Conservation (phyloP, 2,888 invertebrate genomes). For the Pyralis farinalis region DNA sequence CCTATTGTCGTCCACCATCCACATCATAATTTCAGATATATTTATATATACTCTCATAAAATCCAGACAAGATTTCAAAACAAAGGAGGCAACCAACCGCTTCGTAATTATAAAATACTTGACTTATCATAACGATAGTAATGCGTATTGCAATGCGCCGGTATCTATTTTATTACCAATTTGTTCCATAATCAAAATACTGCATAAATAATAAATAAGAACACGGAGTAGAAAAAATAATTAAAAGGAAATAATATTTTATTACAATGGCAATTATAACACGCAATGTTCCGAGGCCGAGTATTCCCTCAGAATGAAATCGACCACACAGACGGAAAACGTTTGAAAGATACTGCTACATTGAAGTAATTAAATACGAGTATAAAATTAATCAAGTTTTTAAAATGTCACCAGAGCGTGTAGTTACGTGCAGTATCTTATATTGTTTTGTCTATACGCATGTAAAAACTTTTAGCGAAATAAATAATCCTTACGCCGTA, state of each 20-base stretch:
- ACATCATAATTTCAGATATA: neutral
- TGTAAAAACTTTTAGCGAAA: too few relatives aligned
- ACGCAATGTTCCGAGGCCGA: neutral
- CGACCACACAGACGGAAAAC: neutral
- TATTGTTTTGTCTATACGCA: too few relatives aligned
- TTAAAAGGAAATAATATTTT: neutral
- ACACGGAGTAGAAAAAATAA: neutral
- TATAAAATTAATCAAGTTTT: too few relatives aligned
- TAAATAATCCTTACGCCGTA: too few relatives aligned
- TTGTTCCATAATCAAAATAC: neutral
- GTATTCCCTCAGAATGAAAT: neutral
- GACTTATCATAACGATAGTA: conserved; percentile 7
- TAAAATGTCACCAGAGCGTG: too few relatives aligned
- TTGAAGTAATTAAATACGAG: too few relatives aligned
- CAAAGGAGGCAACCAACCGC: conserved; percentile 7
- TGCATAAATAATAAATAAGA: neutral
- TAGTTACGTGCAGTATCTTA: too few relatives aligned
- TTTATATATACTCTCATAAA: conserved; percentile 1
- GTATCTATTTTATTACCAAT: conserved; percentile 1
- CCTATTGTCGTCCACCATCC: neutral
- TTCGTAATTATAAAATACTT: conserved; percentile 9
- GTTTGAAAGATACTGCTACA: too few relatives aligned
- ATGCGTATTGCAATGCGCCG: neutral
- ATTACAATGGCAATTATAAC: neutral
- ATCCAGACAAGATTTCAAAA: neutral